Conservation (phyloP, 2,113 vertebrate species). For the Nycticryphes semicollaris region DNA sequence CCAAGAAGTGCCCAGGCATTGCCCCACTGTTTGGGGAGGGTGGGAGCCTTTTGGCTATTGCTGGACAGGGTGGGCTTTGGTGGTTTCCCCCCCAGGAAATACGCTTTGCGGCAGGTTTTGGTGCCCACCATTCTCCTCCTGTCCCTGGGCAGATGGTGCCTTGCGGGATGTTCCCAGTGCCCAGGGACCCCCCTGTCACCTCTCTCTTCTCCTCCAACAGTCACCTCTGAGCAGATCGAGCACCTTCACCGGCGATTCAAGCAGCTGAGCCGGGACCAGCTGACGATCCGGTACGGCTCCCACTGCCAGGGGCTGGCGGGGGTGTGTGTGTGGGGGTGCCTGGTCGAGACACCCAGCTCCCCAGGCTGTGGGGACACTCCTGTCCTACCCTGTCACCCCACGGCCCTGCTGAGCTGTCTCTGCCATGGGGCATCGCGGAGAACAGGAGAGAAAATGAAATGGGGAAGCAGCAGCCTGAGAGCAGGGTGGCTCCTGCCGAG, state of each 20-base stretch:
- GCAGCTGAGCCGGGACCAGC: conserved; percentile 82
- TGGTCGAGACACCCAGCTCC: fast-evolving
- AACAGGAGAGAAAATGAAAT: fast-evolving
- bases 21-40: fast-evolving
- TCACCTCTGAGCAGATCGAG: conserved; percentile 88
- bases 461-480: fast-evolving
- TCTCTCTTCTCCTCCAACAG: conserved; percentile 58
- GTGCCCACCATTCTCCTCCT: background rate
- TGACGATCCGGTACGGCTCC: conserved; percentile 83
- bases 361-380: fast-evolving
- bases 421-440: fast-evolving
- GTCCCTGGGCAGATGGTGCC: too few species aligned
- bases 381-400: background rate
- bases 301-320: fast-evolving
- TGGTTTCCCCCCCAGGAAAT: background rate
- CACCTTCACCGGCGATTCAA: conserved; percentile 86
- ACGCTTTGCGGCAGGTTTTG: background rate
- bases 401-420: background rate
- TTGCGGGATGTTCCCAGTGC: background rate
- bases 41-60: background rate
- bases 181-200: background rate
- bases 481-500: background rate
- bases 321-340: too few species aligned
- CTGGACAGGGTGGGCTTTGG: background rate
- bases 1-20: background rate